phyloP scores from a whole-genome alignment of 2,888 invertebrate genomes.

The Trachelus iudaicus region DNA sequence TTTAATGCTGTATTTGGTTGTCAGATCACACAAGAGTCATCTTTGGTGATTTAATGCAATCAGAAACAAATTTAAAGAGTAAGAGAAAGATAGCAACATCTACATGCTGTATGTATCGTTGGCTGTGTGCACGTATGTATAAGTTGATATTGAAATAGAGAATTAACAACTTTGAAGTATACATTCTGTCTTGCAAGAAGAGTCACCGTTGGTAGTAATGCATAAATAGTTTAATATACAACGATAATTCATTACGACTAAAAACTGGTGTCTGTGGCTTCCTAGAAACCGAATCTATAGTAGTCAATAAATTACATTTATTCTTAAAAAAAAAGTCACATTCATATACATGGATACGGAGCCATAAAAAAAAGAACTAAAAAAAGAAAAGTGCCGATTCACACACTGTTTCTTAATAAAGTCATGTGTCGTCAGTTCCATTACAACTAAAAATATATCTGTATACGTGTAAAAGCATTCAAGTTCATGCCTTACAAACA shows the following conservation, averaged over 20 bases:
- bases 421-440: conserved; percentile 43
- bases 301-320: conserved; percentile 55
- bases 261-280: conserved; percentile 15
- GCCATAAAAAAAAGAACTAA: conserved; percentile 45
- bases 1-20: conserved; percentile 33
- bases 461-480: conserved; percentile 21
- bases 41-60: conserved; percentile 37
- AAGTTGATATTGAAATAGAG: conserved; percentile 24
- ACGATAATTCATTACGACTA: conserved; percentile 23
- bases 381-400: conserved; percentile 24
- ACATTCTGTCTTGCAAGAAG: conserved; percentile 34
- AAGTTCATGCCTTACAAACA: conserved; percentile 6
- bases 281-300: conserved; percentile 26
- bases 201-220: conserved; percentile 13
- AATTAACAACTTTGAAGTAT: conserved; percentile 33
- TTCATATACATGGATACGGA: conserved; percentile 46
- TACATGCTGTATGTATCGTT: not conserved
- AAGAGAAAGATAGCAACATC: not conserved
- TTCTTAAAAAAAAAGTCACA: conserved; percentile 44
- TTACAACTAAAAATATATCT: conserved; percentile 35
- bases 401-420: conserved; percentile 27
- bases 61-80: not conserved
- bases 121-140: conserved; percentile 21
- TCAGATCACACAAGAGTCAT: conserved; percentile 34
- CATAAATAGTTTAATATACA: conserved; percentile 15